These are phyloP conservation scores for Monarcha castaneiventris DNA, from an alignment of 2,113 vertebrate species.

Conservation along the genomic window DNA sequence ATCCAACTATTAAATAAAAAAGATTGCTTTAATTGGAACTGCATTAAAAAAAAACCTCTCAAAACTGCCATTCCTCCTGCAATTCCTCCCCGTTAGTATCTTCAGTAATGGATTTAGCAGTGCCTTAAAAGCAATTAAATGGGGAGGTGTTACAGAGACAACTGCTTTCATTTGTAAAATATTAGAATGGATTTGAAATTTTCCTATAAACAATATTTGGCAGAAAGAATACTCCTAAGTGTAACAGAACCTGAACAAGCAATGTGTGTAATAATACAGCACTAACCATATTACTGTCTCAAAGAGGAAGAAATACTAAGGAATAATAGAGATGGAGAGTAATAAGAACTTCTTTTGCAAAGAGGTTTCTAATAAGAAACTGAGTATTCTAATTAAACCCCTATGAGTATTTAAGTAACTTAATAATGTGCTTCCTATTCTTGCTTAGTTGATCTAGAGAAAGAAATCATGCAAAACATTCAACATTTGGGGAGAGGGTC, in stretches of 20 bases:
- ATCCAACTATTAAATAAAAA: background rate
- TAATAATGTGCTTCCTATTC: background rate
- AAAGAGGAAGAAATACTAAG: background rate
- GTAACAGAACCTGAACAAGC: background rate
- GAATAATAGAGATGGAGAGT: background rate
- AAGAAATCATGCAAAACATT: background rate
- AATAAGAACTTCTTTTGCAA: background rate
- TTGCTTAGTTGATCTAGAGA: background rate
- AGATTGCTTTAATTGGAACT: background rate
- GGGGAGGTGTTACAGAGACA: background rate
- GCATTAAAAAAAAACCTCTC: background rate
- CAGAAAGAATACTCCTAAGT: background rate
- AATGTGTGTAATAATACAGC: background rate
- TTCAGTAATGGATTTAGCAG: background rate
- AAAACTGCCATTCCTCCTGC: background rate
- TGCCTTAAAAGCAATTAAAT: background rate
- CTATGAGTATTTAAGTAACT: background rate
- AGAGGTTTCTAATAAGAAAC: background rate
- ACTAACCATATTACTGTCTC: background rate
- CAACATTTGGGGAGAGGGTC: background rate
- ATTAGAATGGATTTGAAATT: background rate
- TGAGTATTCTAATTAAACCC: background rate
- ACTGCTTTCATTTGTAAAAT: background rate
- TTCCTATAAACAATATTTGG: background rate
- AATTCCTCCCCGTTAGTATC: background rate